Evolutionary conservation across 2,888 invertebrate species (phyloP).

Genomic region (Beris chalybata): DNA sequence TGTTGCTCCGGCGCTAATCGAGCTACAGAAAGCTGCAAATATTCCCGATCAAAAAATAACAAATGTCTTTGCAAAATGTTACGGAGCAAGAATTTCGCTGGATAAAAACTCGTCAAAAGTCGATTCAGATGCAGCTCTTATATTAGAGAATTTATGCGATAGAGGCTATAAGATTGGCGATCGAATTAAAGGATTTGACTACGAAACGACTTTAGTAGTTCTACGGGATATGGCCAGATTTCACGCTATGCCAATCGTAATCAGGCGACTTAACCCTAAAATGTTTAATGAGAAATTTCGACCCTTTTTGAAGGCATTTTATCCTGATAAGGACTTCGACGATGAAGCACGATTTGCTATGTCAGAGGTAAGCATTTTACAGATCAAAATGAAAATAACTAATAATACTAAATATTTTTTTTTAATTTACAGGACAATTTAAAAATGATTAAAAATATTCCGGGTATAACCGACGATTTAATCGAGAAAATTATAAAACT

Average conservation of each 20-base stretch:
- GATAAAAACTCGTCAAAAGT: slow-evolving; percentile 50
- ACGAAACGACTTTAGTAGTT: slow-evolving; percentile 57
- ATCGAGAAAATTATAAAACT: slow-evolving; percentile 43
- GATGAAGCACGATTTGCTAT: slow-evolving; percentile 22
- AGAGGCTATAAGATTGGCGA: slow-evolving; percentile 59
- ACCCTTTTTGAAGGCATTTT: slow-evolving; percentile 51
- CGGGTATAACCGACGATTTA: slow-evolving; percentile 34
- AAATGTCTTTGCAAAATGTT: slow-evolving; percentile 60
- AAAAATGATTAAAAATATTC: slow-evolving; percentile 37
- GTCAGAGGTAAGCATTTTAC: slow-evolving; percentile 24
- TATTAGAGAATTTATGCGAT: slow-evolving; percentile 62
- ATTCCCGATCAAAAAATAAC: slow-evolving; percentile 54
- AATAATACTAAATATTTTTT: neutral
- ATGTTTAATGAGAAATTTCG: slow-evolving; percentile 55
- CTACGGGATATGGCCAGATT: slow-evolving; percentile 60
- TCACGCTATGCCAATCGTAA: slow-evolving; percentile 62
- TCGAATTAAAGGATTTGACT: slow-evolving; percentile 59
- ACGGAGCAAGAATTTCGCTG: slow-evolving; percentile 59
- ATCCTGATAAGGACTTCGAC: slow-evolving; percentile 42
- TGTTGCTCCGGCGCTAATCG: slow-evolving; percentile 57
- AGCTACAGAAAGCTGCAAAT: slow-evolving; percentile 58
- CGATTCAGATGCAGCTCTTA: slow-evolving; percentile 61
- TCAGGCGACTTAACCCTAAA: slow-evolving; percentile 57
- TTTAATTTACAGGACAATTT: slow-evolving; percentile 19
- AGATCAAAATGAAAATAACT: neutral